Evolutionary conservation across 2,888 invertebrate genomes (phyloP).

Genomic region (Eupithecia pulchellata): DNA sequence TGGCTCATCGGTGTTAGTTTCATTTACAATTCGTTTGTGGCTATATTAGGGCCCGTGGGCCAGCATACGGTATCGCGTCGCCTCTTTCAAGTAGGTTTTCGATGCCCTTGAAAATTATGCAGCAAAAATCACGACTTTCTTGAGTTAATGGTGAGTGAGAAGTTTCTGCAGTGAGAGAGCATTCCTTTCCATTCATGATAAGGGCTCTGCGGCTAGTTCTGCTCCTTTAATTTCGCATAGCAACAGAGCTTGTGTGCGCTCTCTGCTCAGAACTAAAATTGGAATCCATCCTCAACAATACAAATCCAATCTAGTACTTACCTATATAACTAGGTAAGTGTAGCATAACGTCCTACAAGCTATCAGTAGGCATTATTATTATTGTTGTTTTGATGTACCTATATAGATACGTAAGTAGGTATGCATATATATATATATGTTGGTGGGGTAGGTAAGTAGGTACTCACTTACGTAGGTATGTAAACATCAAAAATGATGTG

Average conservation of each 20-base stretch:
- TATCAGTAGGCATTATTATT: slow-evolving; percentile 70
- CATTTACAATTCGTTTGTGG: slow-evolving; percentile 73
- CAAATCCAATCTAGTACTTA: slow-evolving; percentile 58
- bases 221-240: slow-evolving; percentile 61
- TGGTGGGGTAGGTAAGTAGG: slow-evolving; percentile 36
- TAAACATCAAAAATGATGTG: slow-evolving; percentile 61
- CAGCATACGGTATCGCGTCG: slow-evolving; percentile 43
- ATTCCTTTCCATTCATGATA: slow-evolving; percentile 63
- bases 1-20: slow-evolving; percentile 63
- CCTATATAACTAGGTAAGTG: slow-evolving; percentile 21
- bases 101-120: slow-evolving; percentile 86
- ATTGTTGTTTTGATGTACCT: no score
- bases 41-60: slow-evolving; percentile 52
- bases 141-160: slow-evolving; percentile 58
- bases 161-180: slow-evolving; percentile 56
- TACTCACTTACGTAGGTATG: slow-evolving; percentile 7
- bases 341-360: slow-evolving; percentile 9
- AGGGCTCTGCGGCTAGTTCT: slow-evolving; percentile 53
- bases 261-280: slow-evolving; percentile 71
- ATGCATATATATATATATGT: neutral
- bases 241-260: slow-evolving; percentile 61
- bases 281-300: slow-evolving; percentile 59
- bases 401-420: slow-evolving; percentile 30
- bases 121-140: slow-evolving; percentile 78
- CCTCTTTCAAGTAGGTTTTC: slow-evolving; percentile 53